phyloP scores from a whole-genome alignment of 2,797 vertebrate species.

The Anguilla marmorata region DNA sequence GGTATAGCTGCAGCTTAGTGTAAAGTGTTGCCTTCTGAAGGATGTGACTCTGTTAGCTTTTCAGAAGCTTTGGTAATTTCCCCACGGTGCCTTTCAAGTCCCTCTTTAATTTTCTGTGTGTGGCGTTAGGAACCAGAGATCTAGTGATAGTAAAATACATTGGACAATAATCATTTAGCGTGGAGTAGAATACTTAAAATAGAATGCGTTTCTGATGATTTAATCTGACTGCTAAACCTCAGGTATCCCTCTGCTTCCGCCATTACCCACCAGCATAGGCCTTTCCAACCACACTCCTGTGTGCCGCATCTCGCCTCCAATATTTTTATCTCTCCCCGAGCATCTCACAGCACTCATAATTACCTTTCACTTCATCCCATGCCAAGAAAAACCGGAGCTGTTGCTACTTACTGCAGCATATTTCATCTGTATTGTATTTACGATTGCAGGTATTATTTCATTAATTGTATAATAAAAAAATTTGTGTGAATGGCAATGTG shows the following conservation, averaged over 20 bases:
- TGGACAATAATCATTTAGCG: constrained; percentile 48
- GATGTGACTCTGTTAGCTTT: constrained; percentile 39
- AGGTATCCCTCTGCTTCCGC: constrained; percentile 34
- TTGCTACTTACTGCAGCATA: background rate
- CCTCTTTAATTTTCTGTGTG: constrained; percentile 46
- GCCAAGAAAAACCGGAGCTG: background rate
- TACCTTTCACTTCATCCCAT: background rate
- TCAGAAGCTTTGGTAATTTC: constrained; percentile 31
- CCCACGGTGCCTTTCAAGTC: constrained; percentile 47
- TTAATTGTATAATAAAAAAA: background rate
- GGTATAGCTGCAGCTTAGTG: too few species aligned
- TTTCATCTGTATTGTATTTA: background rate
- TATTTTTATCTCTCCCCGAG: constrained; percentile 57
- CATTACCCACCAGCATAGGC: constrained; percentile 54
- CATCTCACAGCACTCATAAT: constrained; percentile 40
- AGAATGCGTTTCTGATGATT: too few species aligned
- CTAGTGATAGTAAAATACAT: constrained; percentile 46
- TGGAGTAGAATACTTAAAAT: constrained; percentile 19
- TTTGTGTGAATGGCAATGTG: background rate
- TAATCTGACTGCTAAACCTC: background rate
- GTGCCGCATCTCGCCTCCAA: constrained; percentile 15
- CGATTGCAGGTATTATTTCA: background rate
- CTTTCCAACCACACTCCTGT: constrained; percentile 36
- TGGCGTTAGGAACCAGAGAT: constrained; percentile 47
- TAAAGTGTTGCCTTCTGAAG: background rate